These are phyloP conservation scores for Campoplex nolae DNA, from an alignment of 2,888 invertebrate genomes.

Conservation along the genomic window DNA sequence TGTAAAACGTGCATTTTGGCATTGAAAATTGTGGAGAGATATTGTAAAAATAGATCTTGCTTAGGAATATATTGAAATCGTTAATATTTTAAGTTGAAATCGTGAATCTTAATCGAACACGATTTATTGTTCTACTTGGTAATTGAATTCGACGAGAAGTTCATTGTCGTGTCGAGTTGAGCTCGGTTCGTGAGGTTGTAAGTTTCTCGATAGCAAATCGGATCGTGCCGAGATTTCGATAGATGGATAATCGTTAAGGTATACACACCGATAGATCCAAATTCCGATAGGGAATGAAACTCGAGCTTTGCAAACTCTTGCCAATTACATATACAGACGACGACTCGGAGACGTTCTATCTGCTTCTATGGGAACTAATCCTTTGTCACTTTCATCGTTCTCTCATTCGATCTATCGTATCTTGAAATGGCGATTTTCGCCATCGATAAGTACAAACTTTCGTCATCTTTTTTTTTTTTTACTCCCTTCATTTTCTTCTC, in stretches of 20 bases:
- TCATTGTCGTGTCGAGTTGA: slow-evolving; percentile 17
- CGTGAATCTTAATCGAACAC: background rate
- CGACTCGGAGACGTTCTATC: slow-evolving; percentile 38
- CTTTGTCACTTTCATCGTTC: slow-evolving; percentile 12
- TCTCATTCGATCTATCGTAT: slow-evolving; percentile 19
- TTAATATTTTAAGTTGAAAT: background rate
- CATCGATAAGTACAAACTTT: slow-evolving; percentile 57
- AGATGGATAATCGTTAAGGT: slow-evolving; percentile 46
- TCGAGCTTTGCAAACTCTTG: slow-evolving; percentile 40
- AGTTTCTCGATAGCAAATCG: slow-evolving; percentile 39
- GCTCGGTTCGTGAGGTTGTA: slow-evolving; percentile 37
- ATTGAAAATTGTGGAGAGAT: background rate
- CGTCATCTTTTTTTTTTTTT: background rate
- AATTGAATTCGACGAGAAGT: slow-evolving; percentile 58
- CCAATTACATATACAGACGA: slow-evolving; percentile 28
- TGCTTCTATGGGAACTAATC: slow-evolving; percentile 42
- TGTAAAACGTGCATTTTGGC: background rate
- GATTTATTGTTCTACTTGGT: slow-evolving; percentile 25
- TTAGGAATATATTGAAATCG: background rate
- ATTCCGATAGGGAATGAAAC: slow-evolving; percentile 61
- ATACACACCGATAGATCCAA: slow-evolving; percentile 45
- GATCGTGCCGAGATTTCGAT: slow-evolving; percentile 12
- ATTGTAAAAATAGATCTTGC: background rate
- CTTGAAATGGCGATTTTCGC: slow-evolving; percentile 10
- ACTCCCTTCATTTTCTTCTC: slow-evolving; percentile 24